Evolutionary conservation across 2,888 invertebrate species (phyloP).

Genomic region (Nephrotoma guestfalica): DNA sequence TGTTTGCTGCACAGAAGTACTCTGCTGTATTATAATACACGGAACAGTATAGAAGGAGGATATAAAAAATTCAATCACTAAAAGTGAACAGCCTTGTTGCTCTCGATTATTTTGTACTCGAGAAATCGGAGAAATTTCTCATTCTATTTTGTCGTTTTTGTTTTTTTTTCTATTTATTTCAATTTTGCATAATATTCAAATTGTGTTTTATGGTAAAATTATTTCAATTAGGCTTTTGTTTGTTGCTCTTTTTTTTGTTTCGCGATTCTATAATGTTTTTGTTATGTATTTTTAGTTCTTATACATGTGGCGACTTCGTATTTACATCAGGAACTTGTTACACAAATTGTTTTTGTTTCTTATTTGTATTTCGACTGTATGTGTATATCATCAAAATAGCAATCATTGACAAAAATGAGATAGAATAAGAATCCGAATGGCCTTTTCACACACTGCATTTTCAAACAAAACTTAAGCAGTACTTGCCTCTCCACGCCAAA

Average conservation of each 20-base stretch:
- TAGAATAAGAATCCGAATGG: too few relatives aligned
- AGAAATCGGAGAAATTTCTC: neutral
- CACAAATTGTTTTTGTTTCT: too few relatives aligned
- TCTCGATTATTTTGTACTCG: neutral
- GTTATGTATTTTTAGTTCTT: too few relatives aligned
- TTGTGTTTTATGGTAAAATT: neutral
- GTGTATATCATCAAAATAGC: too few relatives aligned
- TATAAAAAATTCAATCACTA: neutral
- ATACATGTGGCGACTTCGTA: too few relatives aligned
- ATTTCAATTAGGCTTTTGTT: neutral
- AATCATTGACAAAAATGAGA: too few relatives aligned
- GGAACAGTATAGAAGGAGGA: neutral
- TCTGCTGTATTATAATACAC: neutral
- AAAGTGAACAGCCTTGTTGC: neutral
- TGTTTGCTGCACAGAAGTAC: neutral
- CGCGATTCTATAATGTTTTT: neutral
- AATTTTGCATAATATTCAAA: neutral
- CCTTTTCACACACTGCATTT: too few relatives aligned
- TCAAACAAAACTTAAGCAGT: too few relatives aligned
- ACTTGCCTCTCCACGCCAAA: too few relatives aligned
- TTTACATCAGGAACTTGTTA: too few relatives aligned
- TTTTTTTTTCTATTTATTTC: neutral
- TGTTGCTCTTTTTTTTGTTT: neutral
- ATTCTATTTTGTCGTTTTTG: neutral
- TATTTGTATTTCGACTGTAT: too few relatives aligned